phyloP scores from a whole-genome alignment of 2,888 invertebrate genomes.

The Cosmia trapezina region DNA sequence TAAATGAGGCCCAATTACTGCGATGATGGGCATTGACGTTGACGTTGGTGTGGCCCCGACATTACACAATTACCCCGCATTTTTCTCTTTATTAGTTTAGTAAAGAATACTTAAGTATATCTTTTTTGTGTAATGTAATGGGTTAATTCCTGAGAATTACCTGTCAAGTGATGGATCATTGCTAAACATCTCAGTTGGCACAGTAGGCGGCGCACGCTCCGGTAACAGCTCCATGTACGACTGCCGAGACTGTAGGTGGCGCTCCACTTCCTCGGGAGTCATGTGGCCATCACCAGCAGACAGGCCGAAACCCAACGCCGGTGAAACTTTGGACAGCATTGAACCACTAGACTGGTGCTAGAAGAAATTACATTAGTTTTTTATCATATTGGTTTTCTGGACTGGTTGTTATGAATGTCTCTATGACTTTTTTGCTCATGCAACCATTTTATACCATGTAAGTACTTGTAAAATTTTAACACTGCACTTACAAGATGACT shows the following conservation, averaged over 20 bases:
- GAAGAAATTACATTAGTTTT: slow-evolving; percentile 62
- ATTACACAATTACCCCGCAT: no score
- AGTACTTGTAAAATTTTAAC: background rate
- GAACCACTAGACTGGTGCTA: slow-evolving; percentile 89
- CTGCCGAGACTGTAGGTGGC: slow-evolving; percentile 96
- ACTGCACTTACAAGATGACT: slow-evolving; percentile 79
- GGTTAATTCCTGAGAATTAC: slow-evolving; percentile 79
- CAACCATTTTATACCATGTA: background rate
- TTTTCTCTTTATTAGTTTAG: no score
- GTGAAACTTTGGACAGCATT: slow-evolving; percentile 89
- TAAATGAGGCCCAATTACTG: no score
- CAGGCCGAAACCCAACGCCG: slow-evolving; percentile 84
- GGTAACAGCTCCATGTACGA: slow-evolving; percentile 95
- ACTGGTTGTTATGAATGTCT: background rate
- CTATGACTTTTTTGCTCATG: background rate
- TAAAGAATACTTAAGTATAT: no score
- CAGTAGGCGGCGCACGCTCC: slow-evolving; percentile 96
- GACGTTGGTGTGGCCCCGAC: no score
- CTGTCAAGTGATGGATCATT: slow-evolving; percentile 97
- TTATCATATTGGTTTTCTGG: background rate
- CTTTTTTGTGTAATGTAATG: background rate
- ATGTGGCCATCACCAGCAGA: slow-evolving; percentile 93
- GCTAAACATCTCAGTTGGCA: slow-evolving; percentile 98
- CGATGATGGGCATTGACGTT: no score
- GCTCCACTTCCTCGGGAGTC: slow-evolving; percentile 97